Evolutionary conservation across 1,140 invertebrate species (phyloP).

Genomic region (Melanaphis sacchari): DNA sequence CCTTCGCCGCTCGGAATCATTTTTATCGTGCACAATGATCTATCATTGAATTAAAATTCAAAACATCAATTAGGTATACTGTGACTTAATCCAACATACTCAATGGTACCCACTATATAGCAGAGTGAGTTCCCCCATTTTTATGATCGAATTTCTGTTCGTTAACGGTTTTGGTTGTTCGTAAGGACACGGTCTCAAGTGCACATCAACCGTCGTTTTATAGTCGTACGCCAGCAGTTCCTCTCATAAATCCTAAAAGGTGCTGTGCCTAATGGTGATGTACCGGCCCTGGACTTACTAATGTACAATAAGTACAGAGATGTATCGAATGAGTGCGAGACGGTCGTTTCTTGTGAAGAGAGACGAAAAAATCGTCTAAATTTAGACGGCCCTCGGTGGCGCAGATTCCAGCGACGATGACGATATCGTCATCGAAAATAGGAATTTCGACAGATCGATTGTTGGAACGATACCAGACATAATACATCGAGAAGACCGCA

Average conservation of each 20-base stretch:
- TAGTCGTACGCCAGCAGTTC: background rate
- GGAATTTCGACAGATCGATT: constrained; percentile 24
- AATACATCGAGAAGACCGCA: background rate
- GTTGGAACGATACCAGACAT: constrained; percentile 23
- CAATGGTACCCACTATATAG: too few species aligned
- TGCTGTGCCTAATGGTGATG: background rate
- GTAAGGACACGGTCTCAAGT: background rate
- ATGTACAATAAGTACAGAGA: too few species aligned
- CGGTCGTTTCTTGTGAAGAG: background rate
- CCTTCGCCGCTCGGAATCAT: too few species aligned
- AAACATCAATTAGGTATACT: too few species aligned
- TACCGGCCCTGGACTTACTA: too few species aligned
- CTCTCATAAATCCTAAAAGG: too few species aligned
- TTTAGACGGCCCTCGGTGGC: background rate
- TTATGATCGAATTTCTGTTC: background rate
- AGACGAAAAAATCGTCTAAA: background rate
- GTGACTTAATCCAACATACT: too few species aligned
- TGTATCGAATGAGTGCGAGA: too few species aligned
- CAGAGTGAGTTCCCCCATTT: background rate
- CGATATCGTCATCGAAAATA: background rate
- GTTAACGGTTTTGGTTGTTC: background rate
- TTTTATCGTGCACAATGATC: too few species aligned
- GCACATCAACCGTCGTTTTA: background rate
- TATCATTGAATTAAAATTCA: too few species aligned
- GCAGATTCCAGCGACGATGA: background rate